Conservation (phyloP, 2,797 vertebrate genomes). For the Ctenochaetus hawaiiensis region DNA sequence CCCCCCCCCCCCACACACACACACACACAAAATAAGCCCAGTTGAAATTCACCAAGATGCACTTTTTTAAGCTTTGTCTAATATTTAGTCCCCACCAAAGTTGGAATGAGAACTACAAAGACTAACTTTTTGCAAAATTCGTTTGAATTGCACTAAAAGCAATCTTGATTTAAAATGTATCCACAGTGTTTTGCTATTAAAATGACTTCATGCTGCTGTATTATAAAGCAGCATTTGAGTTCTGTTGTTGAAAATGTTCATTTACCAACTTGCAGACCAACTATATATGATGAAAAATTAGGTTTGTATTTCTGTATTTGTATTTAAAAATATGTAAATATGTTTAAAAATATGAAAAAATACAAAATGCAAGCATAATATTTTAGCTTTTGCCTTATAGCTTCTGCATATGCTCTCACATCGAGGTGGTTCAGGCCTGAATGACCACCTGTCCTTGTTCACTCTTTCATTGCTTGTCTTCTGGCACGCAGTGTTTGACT, state of each 20-base stretch:
- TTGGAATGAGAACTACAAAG: not conserved
- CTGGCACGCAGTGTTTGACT: constrained; percentile 42
- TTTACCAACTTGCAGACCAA: not conserved
- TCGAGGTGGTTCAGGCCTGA: constrained; percentile 39
- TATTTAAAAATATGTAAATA: too few relatives aligned
- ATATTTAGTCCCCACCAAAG: not conserved
- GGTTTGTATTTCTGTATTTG: too few relatives aligned
- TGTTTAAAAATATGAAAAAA: not conserved
- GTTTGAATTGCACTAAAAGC: not conserved
- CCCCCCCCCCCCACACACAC: too few relatives aligned
- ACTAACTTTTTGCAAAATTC: too few relatives aligned
- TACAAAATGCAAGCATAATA: not conserved
- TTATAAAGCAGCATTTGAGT: not conserved
- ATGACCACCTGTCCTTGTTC: constrained; percentile 51
- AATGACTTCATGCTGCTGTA: not conserved
- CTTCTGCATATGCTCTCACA: not conserved
- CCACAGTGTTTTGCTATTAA: not conserved
- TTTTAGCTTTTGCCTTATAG: not conserved
- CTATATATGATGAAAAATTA: not conserved
- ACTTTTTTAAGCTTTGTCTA: not conserved
- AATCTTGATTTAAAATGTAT: not conserved
- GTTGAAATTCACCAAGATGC: not conserved
- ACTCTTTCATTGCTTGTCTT: constrained; percentile 30
- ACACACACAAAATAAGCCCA: not conserved
- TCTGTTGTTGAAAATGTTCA: not conserved